Evolutionary conservation across 2,888 invertebrate genomes (phyloP).

Genomic region (Drosophila nr. perissopoda): DNA sequence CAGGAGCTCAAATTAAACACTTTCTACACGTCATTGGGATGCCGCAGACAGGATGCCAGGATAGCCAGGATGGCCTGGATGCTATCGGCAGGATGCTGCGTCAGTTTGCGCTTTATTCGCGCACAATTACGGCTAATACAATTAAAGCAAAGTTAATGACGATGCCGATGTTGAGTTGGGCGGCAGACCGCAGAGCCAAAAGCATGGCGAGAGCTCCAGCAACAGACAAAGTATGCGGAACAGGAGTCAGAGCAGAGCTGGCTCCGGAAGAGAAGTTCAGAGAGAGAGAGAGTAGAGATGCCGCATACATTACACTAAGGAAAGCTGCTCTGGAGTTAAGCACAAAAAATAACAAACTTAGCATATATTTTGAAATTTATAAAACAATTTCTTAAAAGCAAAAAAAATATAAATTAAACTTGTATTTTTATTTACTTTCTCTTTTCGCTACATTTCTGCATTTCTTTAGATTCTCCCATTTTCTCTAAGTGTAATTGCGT

Average conservation of each 20-base stretch:
- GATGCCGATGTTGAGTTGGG: constrained; percentile 34
- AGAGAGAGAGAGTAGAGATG: not conserved
- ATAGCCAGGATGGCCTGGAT: constrained; percentile 7
- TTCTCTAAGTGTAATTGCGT: constrained; percentile 53
- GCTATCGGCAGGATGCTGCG: constrained; percentile 29
- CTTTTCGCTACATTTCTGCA: too few relatives aligned
- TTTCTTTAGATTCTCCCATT: not conserved
- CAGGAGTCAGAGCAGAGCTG: not conserved
- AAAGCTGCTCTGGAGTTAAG: not conserved
- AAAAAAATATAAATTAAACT: too few relatives aligned
- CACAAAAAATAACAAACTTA: too few relatives aligned
- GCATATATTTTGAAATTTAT: too few relatives aligned
- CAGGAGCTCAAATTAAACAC: constrained; percentile 36
- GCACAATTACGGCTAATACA: constrained; percentile 76
- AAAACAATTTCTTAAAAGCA: not conserved
- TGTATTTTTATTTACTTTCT: too few relatives aligned
- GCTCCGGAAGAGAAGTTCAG: not conserved
- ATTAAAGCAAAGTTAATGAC: constrained; percentile 73
- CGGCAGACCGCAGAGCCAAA: constrained; percentile 44
- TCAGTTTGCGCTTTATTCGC: constrained; percentile 64
- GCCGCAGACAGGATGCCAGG: constrained; percentile 18
- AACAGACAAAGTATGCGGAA: not conserved
- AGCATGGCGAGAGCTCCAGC: constrained; percentile 5
- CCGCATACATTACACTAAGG: not conserved
- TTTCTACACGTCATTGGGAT: constrained; percentile 33